Conservation (phyloP, 2,113 vertebrate species). For the Vidua macroura region DNA sequence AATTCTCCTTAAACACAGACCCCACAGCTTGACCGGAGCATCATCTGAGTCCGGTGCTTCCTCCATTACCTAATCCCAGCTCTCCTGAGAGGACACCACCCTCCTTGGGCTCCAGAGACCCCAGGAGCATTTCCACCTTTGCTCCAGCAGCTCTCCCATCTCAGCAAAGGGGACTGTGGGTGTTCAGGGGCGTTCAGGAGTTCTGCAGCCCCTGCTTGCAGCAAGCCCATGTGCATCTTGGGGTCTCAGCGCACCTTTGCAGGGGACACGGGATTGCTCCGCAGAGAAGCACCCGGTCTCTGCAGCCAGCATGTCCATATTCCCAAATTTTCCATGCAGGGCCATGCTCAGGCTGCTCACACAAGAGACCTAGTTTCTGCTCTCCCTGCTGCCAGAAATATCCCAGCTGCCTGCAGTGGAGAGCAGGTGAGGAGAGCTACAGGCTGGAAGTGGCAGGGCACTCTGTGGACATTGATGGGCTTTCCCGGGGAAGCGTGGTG, state of each 20-base stretch:
- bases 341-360: background rate
- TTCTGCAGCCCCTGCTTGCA: background rate
- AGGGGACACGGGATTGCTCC: background rate
- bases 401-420: background rate
- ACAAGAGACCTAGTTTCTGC: background rate
- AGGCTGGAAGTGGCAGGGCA: fast-evolving
- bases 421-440: background rate
- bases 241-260: background rate
- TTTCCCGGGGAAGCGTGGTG: fast-evolving
- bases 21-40: background rate
- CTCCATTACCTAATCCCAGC: background rate
- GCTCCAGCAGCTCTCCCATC: background rate
- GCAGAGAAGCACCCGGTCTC: fast-evolving
- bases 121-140: background rate
- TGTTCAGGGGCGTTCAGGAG: background rate
- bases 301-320: background rate
- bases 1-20: background rate
- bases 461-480: background rate
- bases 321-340: background rate
- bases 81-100: background rate
- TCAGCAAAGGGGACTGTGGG: background rate
- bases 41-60: background rate
- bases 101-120: background rate
- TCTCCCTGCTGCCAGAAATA: conserved; percentile 7
- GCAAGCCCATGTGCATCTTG: fast-evolving